Evolutionary conservation across 2,113 vertebrate species (phyloP), one percentile per base, ranked within the genome.

Genomic region (Antigone vipio): DNA sequence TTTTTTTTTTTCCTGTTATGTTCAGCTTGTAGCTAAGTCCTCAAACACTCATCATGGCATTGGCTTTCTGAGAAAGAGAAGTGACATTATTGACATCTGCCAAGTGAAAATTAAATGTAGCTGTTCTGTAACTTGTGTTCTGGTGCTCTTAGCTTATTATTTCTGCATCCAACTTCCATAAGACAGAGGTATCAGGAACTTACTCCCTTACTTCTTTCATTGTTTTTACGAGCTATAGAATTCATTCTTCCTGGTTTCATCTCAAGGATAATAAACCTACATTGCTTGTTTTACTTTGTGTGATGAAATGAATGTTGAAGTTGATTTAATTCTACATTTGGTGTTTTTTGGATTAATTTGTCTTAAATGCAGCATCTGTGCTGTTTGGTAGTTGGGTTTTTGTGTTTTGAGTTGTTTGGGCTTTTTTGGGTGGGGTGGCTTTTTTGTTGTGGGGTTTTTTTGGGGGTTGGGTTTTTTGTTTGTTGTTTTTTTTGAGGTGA

Each of bases 81-180:
- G 24, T 66, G 44, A 50, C 2, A 2, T 16, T 81, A 45, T 3
- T 62, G 69, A 86, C 11, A 50, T 34, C n/a, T 77, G 30, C 47
- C n/a, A 85, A 68, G 32, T n/a, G 15, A 69, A 66, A 92, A 64
- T 34, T 38, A n/a, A 79, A 50, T 9, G 40, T 52, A 71, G 19
- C 19, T 62, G 60, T 60, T 67, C 12, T 44, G 1, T 14, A 73
- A 27, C 56, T 64, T 7, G 1, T 0, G 0, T 52, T 81, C 44
- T 47, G 22, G 11, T 78, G 56, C 68, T n/a, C 20, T 69, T 77
- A 72, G 16, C 5, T 75, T 68, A 15, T 77, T 63, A 20, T 22
- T 85, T 4, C 52, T 88, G 16, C 34, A 14, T 42, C 10, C 12
- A 55, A 9, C 18, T 44, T 52, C n/a, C 9, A 1, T 45, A 30